phyloP scores from a whole-genome alignment of 2,888 invertebrate genomes.

The Lutraria lutraria region DNA sequence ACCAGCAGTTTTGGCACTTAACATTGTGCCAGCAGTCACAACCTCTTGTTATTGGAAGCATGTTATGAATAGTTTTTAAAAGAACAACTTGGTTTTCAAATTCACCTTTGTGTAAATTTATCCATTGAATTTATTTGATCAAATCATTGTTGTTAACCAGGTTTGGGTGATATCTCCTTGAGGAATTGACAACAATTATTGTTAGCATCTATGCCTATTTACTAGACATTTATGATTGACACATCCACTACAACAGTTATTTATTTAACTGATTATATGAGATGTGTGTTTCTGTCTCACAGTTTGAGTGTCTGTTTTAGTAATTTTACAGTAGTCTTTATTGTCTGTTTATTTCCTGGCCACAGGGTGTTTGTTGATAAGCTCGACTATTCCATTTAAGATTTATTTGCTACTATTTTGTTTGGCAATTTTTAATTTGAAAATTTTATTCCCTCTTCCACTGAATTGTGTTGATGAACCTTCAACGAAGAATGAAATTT shows the following conservation, averaged over 20 bases:
- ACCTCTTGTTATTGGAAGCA: no score
- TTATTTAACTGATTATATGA: background rate
- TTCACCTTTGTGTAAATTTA: no score
- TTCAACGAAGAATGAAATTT: no score
- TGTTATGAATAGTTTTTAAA: no score
- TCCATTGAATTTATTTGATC: no score
- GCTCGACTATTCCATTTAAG: background rate
- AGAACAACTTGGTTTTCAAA: no score
- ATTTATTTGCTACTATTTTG: background rate
- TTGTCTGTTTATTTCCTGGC: background rate
- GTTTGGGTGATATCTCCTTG: background rate
- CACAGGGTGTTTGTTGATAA: background rate
- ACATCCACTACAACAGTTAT: conserved; percentile 5
- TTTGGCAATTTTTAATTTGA: no score
- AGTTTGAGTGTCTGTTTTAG: background rate
- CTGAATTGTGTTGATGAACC: no score
- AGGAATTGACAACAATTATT: background rate
- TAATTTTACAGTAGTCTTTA: background rate
- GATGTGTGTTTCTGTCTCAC: background rate
- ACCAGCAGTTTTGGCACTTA: no score
- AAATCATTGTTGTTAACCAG: no score
- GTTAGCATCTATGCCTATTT: background rate
- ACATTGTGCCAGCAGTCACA: no score
- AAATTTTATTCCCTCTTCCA: no score
- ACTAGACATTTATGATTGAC: background rate